phyloP scores from a whole-genome alignment of 2,888 invertebrate genomes.

The Drosophila pegasa region DNA sequence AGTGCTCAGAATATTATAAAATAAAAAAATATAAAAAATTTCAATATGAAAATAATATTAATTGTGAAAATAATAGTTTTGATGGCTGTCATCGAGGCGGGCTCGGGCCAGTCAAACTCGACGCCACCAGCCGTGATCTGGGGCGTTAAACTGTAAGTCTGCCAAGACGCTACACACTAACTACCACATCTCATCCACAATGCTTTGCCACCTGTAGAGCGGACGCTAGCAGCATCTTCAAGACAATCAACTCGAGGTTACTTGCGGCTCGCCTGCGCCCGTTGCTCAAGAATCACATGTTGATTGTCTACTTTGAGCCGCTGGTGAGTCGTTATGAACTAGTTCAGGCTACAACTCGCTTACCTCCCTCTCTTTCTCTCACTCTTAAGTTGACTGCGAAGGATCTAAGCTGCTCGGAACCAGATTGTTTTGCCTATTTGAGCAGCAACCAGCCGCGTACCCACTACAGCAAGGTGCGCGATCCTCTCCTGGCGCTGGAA shows the following conservation, averaged over 20 bases:
- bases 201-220: slow-evolving; percentile 9
- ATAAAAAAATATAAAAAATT: no score
- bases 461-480: slow-evolving; percentile 54
- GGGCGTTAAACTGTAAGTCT: slow-evolving; percentile 31
- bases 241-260: slow-evolving; percentile 5
- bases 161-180: background rate
- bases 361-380: background rate
- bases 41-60: slow-evolving; percentile 12
- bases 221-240: slow-evolving; percentile 29
- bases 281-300: slow-evolving; percentile 38
- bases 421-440: slow-evolving; percentile 51
- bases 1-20: background rate
- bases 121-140: slow-evolving; percentile 63
- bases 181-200: background rate
- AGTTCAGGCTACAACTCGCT: background rate
- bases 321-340: slow-evolving; percentile 33
- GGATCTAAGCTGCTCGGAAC: slow-evolving; percentile 50
- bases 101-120: background rate
- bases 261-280: slow-evolving; percentile 37
- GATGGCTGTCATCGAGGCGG: background rate
- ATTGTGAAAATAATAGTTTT: slow-evolving; percentile 1
- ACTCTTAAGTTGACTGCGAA: slow-evolving; percentile 44
- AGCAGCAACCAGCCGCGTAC: slow-evolving; percentile 15
- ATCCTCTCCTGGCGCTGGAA: slow-evolving; percentile 42
- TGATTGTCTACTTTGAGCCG: slow-evolving; percentile 42